A percentile compares a stretch with the other conserved stretches of the same genome.
Conservation (phyloP, 2,888 invertebrate genomes). For the Troglohyphantes excavatus region DNA sequence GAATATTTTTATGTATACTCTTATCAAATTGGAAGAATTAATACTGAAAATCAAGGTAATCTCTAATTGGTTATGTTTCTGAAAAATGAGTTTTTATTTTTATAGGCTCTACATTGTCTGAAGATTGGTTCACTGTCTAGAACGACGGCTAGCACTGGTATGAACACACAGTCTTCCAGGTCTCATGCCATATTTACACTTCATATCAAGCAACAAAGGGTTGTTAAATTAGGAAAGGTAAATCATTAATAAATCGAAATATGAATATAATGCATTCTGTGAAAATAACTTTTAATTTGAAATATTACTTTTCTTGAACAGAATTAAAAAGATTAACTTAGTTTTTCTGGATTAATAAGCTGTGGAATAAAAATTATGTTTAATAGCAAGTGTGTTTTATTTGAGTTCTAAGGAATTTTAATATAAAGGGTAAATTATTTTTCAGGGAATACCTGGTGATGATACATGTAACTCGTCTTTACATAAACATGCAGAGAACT, state of each 20-base stretch:
- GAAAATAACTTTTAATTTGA: no score
- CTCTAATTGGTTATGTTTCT: neutral
- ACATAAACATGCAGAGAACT: constrained; percentile 81
- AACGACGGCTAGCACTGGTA: constrained; percentile 98
- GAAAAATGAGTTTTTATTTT: neutral
- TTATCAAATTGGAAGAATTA: no score
- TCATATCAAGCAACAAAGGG: constrained; percentile 91
- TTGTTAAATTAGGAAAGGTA: constrained; percentile 82
- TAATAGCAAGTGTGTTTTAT: no score
- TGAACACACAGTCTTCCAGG: constrained; percentile 98
- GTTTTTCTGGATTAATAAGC: neutral
- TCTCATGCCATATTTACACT: constrained; percentile 99
- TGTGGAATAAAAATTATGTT: no score
- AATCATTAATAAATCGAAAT: no score
- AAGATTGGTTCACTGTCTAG: constrained; percentile 95
- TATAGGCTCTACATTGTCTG: constrained; percentile 89
- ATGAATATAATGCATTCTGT: no score
- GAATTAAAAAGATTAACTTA: no score
- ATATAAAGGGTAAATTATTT: no score
- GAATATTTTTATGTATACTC: no score
- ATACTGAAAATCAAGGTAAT: neutral
- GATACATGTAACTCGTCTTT: constrained; percentile 70
- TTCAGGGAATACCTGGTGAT: constrained; percentile 23
- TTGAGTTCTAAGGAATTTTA: no score
- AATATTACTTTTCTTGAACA: no score